Evolutionary conservation across 2,888 invertebrate genomes (phyloP).

Genomic region (Dioctria rufipes): DNA sequence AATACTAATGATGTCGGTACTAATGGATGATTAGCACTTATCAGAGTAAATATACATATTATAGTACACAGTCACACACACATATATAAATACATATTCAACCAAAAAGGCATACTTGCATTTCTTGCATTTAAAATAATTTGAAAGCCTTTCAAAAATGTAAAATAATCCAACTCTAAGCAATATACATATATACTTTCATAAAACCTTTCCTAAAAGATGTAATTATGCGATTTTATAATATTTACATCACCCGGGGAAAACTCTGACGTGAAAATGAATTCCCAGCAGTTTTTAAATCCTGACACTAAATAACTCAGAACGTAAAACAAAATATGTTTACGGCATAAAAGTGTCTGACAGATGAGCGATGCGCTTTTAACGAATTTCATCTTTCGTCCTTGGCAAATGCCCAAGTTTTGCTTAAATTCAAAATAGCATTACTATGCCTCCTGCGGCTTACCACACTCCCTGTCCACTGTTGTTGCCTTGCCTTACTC

Average conservation of each 20-base stretch:
- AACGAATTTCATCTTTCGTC: constrained; percentile 21
- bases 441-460: constrained; percentile 19
- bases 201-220: not conserved
- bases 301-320: constrained; percentile 5
- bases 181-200: not conserved
- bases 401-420: constrained; percentile 25
- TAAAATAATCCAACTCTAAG: no score
- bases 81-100: no score
- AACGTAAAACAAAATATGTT: constrained; percentile 19
- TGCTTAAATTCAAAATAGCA: constrained; percentile 29
- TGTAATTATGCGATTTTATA: not conserved
- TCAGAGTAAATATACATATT: no score
- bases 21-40: no score
- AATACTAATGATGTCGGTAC: no score
- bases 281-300: not conserved
- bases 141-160: no score
- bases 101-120: no score
- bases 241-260: not conserved
- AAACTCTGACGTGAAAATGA: not conserved
- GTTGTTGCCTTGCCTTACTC: not conserved
- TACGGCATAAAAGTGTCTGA: constrained; percentile 12
- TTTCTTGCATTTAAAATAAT: no score
- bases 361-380: constrained; percentile 29
- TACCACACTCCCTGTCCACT: not conserved
- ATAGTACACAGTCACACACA: no score